Conservation (phyloP, 1,140 invertebrate species). For the Phocides pigmalion region DNA sequence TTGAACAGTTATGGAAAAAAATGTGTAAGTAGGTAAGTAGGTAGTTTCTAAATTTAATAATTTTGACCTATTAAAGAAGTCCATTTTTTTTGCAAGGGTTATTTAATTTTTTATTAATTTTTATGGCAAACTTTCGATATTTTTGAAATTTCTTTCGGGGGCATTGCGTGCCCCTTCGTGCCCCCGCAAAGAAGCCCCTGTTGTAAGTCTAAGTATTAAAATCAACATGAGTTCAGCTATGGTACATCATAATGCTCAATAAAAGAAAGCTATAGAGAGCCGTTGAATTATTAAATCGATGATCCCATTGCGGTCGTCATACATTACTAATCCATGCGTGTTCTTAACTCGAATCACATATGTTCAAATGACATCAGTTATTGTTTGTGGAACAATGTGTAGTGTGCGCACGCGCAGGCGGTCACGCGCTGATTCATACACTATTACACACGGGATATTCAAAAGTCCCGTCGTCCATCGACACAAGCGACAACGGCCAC, state of each 20-base stretch:
- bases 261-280: constrained; percentile 16
- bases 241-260: neutral
- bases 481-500: constrained; percentile 9
- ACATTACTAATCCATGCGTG: constrained; percentile 38
- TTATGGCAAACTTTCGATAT: too few relatives aligned
- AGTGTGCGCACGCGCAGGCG: constrained; percentile 47
- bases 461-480: constrained; percentile 34
- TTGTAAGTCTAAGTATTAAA: too few relatives aligned
- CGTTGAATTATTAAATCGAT: constrained; percentile 30
- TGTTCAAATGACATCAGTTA: constrained; percentile 65
- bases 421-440: constrained; percentile 64
- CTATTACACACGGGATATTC: constrained; percentile 49
- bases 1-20: too few relatives aligned
- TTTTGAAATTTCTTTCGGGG: too few relatives aligned
- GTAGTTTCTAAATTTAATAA: too few relatives aligned
- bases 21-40: too few relatives aligned
- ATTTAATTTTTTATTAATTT: too few relatives aligned
- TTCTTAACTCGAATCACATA: constrained; percentile 54
- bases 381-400: constrained; percentile 64
- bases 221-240: too few relatives aligned
- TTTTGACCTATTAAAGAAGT: too few relatives aligned
- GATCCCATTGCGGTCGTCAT: constrained; percentile 31
- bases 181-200: too few relatives aligned
- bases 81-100: too few relatives aligned
- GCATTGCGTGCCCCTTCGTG: too few relatives aligned